A percentile compares a stretch with the other conserved stretches of the same genome.
Evolutionary conservation across 1,140 invertebrate genomes (phyloP).

Genomic region (Zaprionus tsacasi): DNA sequence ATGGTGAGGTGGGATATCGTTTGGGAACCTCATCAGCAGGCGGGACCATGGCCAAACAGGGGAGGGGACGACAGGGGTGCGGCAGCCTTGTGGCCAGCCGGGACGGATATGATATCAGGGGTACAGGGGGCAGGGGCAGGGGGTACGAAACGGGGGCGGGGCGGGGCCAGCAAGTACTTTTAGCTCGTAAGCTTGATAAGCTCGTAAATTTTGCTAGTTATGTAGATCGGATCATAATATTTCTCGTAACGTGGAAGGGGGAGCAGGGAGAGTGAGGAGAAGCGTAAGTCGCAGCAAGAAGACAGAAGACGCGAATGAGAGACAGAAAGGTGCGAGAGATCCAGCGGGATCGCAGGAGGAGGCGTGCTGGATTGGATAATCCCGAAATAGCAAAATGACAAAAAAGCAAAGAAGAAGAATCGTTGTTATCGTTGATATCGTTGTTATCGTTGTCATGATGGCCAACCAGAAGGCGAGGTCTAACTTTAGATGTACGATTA

Average conservation of each 20-base stretch:
- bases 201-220: conserved; percentile 12
- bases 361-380: neutral
- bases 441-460: neutral
- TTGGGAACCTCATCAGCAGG: neutral
- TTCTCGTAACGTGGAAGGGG: neutral
- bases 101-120: too few species aligned
- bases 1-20: neutral
- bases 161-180: conserved; percentile 65
- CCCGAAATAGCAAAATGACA: conserved; percentile 16
- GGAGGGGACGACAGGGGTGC: too few species aligned
- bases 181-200: conserved; percentile 42
- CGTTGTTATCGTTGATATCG: conserved; percentile 4
- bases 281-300: too few species aligned
- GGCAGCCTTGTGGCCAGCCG: too few species aligned
- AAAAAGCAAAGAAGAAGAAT: conserved; percentile 3
- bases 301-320: neutral
- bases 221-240: neutral
- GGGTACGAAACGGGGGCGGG: conserved; percentile 6
- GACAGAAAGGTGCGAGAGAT: neutral
- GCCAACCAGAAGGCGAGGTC: conserved; percentile 1
- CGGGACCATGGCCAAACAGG: too few species aligned
- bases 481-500: conserved; percentile 26
- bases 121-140: neutral
- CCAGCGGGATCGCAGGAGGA: neutral
- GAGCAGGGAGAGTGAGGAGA: neutral